Base-by-base conservation (phyloP, 2,113 vertebrate genomes). In the Oreochromis tanganicae region DNA sequence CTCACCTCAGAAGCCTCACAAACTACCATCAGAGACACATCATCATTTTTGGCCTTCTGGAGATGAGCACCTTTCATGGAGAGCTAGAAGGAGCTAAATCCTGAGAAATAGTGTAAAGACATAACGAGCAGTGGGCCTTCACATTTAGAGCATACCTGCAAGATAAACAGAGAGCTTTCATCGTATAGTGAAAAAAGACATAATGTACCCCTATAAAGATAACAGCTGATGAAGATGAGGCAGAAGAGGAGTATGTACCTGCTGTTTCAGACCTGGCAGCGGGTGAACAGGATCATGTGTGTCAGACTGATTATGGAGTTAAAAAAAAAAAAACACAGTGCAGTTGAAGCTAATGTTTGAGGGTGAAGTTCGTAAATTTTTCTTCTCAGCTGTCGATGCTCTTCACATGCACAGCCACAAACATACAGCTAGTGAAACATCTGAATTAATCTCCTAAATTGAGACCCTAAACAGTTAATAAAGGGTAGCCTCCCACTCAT, bases 21-120 rank as follows among this genome's bases (percentile, higher is more conserved):
- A 78, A 78, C 46, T 17, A 32, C 43, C 43, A 78, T 48, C 43
- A 7, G 71, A 48, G 9, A 48, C 24, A 12, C 24, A 24, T 24
- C 27, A 32, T 50, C 16, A 17, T 9, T 2, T 29, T 0, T 17
- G 24, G 21, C 43, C 52, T 48, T 78, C 4, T 3, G 17, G 9
- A 17, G 16, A 12, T 50, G 36, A 14, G 13, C 8, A 17, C 2
- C 50, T 17, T 19, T 16, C 7, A 0, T 17, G 4, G 71, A 29
- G 71, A 75, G 71, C 43, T 48, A 27, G 29, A 24, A 27, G 38
- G 41, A 78, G 41, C 24, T 0, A 50, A 50, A 75, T 19, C 24
- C 0, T 29, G 43, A 29, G 41, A 75, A 48, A 75, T 10, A 21
- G 68, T 46, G 9, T 48, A 46, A 48, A 73, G 38, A 46, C n/a